Conservation (phyloP, 1,140 invertebrate genomes). For the Hycleus cichorii region DNA sequence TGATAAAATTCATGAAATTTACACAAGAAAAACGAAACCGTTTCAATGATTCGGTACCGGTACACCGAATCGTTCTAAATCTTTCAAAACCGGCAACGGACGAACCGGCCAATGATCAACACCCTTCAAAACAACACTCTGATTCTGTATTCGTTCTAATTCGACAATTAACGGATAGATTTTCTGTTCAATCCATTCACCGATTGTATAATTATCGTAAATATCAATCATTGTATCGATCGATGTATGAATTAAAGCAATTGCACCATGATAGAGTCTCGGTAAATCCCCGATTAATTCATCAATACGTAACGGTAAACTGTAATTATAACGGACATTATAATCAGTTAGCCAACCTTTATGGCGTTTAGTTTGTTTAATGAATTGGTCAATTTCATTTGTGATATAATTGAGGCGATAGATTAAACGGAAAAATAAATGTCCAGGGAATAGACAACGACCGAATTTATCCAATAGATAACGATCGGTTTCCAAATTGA, state of each 20-base stretch:
- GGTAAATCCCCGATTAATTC: slow-evolving; percentile 59
- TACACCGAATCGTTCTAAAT: slow-evolving; percentile 33
- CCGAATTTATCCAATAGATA: slow-evolving; percentile 52
- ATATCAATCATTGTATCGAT: slow-evolving; percentile 57
- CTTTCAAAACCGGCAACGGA: slow-evolving; percentile 38
- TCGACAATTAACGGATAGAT: slow-evolving; percentile 44
- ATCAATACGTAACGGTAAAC: slow-evolving; percentile 63
- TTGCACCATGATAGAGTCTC: slow-evolving; percentile 52
- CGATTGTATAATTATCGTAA: slow-evolving; percentile 65
- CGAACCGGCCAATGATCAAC: slow-evolving; percentile 35
- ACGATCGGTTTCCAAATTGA: slow-evolving; percentile 51
- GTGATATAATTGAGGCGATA: slow-evolving; percentile 48
- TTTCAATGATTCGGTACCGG: not conserved
- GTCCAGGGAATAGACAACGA: slow-evolving; percentile 51
- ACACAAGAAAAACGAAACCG: too few species aligned
- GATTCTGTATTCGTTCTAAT: slow-evolving; percentile 43
- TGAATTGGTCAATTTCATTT: slow-evolving; percentile 43
- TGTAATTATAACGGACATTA: slow-evolving; percentile 70
- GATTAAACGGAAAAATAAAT: slow-evolving; percentile 51
- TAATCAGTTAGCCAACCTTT: slow-evolving; percentile 71
- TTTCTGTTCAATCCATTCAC: slow-evolving; percentile 65
- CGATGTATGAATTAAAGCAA: slow-evolving; percentile 54
- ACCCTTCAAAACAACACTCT: slow-evolving; percentile 39
- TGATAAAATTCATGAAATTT: too few species aligned
- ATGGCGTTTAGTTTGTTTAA: slow-evolving; percentile 38